Base-by-base conservation (phyloP, 2,888 invertebrate genomes). In the Blastobasis adustella region DNA sequence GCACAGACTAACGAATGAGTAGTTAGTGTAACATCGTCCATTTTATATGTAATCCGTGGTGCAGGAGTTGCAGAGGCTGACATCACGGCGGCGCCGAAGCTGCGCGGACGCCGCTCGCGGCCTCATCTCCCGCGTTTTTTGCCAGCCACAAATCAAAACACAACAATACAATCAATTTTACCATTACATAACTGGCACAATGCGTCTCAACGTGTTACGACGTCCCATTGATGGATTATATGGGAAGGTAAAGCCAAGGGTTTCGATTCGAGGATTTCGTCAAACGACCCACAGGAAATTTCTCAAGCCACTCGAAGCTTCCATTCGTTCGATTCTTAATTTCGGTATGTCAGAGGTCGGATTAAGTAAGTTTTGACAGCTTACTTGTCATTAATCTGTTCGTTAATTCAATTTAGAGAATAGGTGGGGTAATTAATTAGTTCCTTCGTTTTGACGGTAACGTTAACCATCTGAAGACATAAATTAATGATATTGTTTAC, bases 1-100 rank as follows among this genome's bases (percentile, higher is more conserved):
- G 82, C 79, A 82, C 82, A 82, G 78, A 79, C 77, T 81, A 82
- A 82, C 85, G 88, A 88, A 85, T 88, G 87, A 85, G 76, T 84
- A 78, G 74, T 70, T 78, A 74, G 66, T 79, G 78, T 75, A 69
- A 59, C 75, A 66, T 72, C 76, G 78, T 77, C 73, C 85, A 75
- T 82, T 83, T 82, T 87, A 84, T 88, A 87, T 82, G 75, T 79
- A 78, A 76, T 75, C 76, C 65, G 69, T 70, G 73, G 72, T 78
- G 76, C 73, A 79, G 78, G 76, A 76, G 72, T 78, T 76, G 78
- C 77, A 78, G 63, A 69, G 63, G 69, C 81, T 84, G 82, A 85
- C 82, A 79, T 85, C 86, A 84, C 36, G 49, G 69, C 73, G 71
- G 80, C 79, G 66, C 69, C 63, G 69, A 56, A 54, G 58, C 61